Conservation (phyloP, 2,113 vertebrate species). For the Tricholaema leucomelas region DNA sequence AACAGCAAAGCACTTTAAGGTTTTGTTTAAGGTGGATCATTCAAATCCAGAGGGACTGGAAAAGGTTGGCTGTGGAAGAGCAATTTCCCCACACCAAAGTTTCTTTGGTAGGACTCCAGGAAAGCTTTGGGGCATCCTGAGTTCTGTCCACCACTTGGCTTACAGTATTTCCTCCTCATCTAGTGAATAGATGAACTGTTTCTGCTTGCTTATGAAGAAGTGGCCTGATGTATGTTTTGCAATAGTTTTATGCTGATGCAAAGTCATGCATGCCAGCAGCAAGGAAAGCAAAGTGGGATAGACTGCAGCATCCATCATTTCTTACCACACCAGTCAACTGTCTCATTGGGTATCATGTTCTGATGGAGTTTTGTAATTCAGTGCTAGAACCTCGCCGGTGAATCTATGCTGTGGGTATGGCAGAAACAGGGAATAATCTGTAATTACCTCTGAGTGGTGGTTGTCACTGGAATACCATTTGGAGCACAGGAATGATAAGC, state of each 20-base stretch:
- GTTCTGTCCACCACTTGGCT: slow-evolving; percentile 9
- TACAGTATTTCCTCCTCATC: not conserved
- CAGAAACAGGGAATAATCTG: not conserved
- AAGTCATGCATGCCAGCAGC: not conserved
- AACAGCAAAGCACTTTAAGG: slow-evolving; percentile 7
- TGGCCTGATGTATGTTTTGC: rapidly evolving
- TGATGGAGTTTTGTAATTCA: not conserved
- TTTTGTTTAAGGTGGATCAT: slow-evolving; percentile 39
- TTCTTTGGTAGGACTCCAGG: slow-evolving; percentile 24
- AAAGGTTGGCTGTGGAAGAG: slow-evolving; percentile 1
- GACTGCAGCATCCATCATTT: not conserved
- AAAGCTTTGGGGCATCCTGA: slow-evolving; percentile 24
- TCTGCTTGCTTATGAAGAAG: not conserved
- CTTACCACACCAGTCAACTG: not conserved
- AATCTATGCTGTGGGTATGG: not conserved
- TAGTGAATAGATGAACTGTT: not conserved
- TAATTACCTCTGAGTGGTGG: not conserved
- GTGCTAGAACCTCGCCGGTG: not conserved
- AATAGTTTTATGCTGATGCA: not conserved
- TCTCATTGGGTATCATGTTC: not conserved
- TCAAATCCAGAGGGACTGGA: slow-evolving; percentile 14
- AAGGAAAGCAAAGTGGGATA: not conserved
- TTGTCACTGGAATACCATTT: not conserved
- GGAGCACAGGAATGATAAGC: not conserved
- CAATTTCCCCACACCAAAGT: not conserved